These are phyloP conservation scores for Arremon brunneinucha DNA, from an alignment of 2,797 vertebrate genomes.

Conservation along the genomic window DNA sequence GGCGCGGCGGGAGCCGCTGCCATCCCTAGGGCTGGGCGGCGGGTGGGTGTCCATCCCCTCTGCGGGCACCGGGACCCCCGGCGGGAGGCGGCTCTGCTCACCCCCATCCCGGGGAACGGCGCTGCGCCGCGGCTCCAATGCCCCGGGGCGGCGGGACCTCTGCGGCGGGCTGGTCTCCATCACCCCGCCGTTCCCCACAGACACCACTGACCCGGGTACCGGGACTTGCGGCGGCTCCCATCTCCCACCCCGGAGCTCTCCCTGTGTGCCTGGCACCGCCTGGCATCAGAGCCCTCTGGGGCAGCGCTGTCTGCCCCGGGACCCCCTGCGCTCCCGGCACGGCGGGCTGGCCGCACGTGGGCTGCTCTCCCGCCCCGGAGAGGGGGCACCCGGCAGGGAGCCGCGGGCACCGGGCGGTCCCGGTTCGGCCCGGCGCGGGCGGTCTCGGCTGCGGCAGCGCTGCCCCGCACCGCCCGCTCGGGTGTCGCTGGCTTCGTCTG, in stretches of 20 bases:
- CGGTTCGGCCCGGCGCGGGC: not conserved
- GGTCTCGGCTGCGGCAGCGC: not conserved
- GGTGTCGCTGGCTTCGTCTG: not conserved
- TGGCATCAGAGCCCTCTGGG: not conserved
- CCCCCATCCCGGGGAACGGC: not conserved
- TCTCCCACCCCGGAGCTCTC: not conserved
- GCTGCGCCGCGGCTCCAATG: rapidly evolving
- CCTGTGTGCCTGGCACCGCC: not conserved
- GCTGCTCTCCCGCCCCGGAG: not conserved
- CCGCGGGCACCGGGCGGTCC: not conserved
- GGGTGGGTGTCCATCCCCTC: not conserved
- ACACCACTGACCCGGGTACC: not conserved
- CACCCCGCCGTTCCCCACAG: not conserved
- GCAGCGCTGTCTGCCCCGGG: too few relatives aligned
- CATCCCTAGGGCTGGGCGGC: not conserved
- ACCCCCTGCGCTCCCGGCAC: not conserved
- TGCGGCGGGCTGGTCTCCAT: not conserved
- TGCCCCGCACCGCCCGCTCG: not conserved
- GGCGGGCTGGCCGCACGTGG: not conserved
- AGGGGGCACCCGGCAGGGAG: not conserved
- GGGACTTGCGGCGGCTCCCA: not conserved
- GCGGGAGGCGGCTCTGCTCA: not conserved
- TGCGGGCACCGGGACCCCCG: not conserved
- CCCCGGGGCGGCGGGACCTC: not conserved
- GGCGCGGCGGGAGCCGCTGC: not conserved